These are phyloP conservation scores for Rafetus swinhoei DNA, from an alignment of 2,113 vertebrate genomes.

Conservation along the genomic window DNA sequence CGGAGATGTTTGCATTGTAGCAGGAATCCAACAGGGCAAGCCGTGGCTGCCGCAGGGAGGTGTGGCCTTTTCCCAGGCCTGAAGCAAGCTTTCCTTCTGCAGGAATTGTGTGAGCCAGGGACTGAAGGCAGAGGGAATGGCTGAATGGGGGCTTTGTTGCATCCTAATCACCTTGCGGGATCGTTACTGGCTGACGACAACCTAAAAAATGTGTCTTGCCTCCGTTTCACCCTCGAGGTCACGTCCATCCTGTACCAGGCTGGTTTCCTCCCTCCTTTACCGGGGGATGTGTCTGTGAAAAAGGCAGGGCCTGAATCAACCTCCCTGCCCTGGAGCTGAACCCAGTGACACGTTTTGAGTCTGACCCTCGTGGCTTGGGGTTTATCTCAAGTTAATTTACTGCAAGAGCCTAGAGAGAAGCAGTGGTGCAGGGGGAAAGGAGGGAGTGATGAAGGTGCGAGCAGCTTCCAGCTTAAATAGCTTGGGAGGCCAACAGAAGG, in stretches of 20 bases:
- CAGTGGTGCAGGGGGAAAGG: background rate
- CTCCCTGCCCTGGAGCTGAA: background rate
- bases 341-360: too few relatives aligned
- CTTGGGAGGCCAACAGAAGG: too few relatives aligned
- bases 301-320: rapidly evolving
- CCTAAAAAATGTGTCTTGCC: background rate
- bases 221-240: background rate
- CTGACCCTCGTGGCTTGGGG: background rate
- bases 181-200: background rate
- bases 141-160: conserved; percentile 56
- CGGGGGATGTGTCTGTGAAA: background rate
- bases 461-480: conserved; percentile 6
- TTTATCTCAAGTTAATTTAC: conserved; percentile 35
- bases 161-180: background rate
- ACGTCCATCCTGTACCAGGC: background rate
- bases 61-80: background rate
- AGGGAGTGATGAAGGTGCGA: background rate
- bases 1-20: background rate
- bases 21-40: background rate
- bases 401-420: conserved; percentile 9
- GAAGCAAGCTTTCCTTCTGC: background rate
- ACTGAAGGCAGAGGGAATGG: background rate
- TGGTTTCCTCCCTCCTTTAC: background rate
- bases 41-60: background rate
- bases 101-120: background rate